Base-by-base conservation (phyloP, 92 coral and sea anemone species). In the Chrysogorgia sp. region DNA sequence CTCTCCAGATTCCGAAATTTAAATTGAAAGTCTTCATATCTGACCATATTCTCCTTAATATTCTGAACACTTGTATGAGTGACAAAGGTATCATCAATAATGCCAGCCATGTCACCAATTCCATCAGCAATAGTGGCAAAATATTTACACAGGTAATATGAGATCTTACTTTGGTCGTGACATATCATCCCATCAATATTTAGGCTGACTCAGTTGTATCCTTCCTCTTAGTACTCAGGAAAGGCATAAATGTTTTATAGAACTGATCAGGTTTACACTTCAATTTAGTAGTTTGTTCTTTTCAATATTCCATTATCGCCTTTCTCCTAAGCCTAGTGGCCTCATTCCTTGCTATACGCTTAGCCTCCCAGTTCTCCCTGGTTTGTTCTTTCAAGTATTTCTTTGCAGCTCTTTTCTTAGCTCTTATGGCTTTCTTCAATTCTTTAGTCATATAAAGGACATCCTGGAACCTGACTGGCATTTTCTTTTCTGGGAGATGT, bases 231-330 rank as follows among this genome's bases (percentile, higher is more conserved):
- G 60, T n/a, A n/a, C n/a, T n/a, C n/a, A n/a, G n/a, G n/a, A n/a
- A n/a, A n/a, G n/a, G n/a, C n/a, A n/a, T n/a, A 49, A 82, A 82
- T 74, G 82, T 83, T 59, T 83, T 74, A 29, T 83, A 83, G 77
- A 40, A 83, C 22, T 83, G 33, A 20, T 77, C 22, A 7, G 77
- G 82, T 10, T 64, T 75, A 30, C 17, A 34, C 43, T 31, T 75
- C 13, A 75, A 61, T 10, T 30, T 23, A 28, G 58, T 17, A 7
- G 82, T 25, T 21, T 83, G 82, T 15, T 49, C 22, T 33, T 75
- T 75, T 76, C 81, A 75, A 41, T 74, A 74, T 19, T 75, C 68
- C 53, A 75, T 63, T 7, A 53, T 65, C 21, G 41, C 62, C n/a
- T 83, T 64, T 52, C 86, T 74, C 60, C 71, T 61, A 22, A 49